Base-by-base conservation (phyloP, 2,113 vertebrate genomes). In the Fregata magnificens region DNA sequence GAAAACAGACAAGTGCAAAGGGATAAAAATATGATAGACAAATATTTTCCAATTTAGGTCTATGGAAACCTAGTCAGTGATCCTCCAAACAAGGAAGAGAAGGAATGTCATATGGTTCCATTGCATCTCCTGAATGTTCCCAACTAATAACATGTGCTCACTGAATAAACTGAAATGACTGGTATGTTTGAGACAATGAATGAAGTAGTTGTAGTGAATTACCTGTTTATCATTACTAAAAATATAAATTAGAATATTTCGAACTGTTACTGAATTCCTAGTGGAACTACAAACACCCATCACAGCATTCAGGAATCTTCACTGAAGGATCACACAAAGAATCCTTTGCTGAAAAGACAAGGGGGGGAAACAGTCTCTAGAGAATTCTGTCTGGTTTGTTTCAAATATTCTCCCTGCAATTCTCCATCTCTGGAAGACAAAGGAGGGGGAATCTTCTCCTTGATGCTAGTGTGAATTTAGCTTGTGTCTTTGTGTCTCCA, bases 401-500 rank as follows among this genome's bases (percentile, higher is more conserved):
- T 85, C 69, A 76, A 80, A 79, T 59, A 72, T 86, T 74, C 45
- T 59, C 36, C n/a, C 65, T 86, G 67, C 20, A 88, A 62, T 65
- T 59, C 82, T 91, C 65, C 67, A 83, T 93, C 77, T 95, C 87
- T 81, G 85, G 59, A 90, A 97, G 93, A 96, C 96, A 96, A 98
- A 98, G 65, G 81, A 86, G 76, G 32, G 45, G 83, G 86, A 92
- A 92, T 78, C 93, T 82, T 86, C 71, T 69, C 81, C 69, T 58
- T 44, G 58, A 63, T 44, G 42, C 61, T 63, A 81, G 59, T 8
- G 38, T 71, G 94, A 93, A 89, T 94, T 84, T 79, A 91, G 52
- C 77, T 91, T 95, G 65, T 78, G 96, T 71, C 93, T 83, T 91
- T 87, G 63, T 91, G 90, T 98, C 94, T 97, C 98, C 97, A 97